Base-by-base conservation (phyloP, 2,797 vertebrate genomes). In the Pitangus sulphuratus region DNA sequence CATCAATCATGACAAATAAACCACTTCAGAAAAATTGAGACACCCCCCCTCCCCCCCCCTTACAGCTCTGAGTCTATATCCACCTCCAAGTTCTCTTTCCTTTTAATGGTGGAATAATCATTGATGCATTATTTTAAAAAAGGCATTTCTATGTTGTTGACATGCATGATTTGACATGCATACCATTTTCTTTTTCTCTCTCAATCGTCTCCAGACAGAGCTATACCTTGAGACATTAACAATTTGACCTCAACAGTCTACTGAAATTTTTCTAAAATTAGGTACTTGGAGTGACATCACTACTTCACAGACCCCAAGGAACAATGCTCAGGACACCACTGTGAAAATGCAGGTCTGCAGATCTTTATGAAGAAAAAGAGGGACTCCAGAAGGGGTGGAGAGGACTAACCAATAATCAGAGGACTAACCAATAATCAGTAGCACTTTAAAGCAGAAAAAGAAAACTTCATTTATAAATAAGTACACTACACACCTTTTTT, bases 1-100 rank as follows among this genome's bases (percentile, higher is more conserved):
- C 12, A 85, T 77, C 21, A 85, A 76, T 79, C 3, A 30, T 21
- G 30, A 66, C 15, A 93, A 90, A 90, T 26, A 51, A 48, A 53
- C 4, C 26, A 50, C 11, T 22, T 19, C 9, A 42, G 40, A 87
- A 82, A 74, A 54, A 70, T 1, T 78, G 58, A 82, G 56, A 62
- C 13, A 62, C 13, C 39, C 39, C 37, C 5, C 1, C 16, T 3
- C 1, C 17, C 28, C 1, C 16, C 3, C 1, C 17, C 28, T 11
- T 14, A 22, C 15, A 39, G 13, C 54, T 72, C 25, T 69, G 85
- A 44, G 25, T 77, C 24, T 45, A 11, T 33, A 89, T 20, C 4
- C 11, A 62, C 6, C 18, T 79, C 51, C 54, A 71, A 48, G 17
- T 40, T 64, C 7, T 40, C 35, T 79, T 71, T 64, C 30, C 10